Base-by-base conservation (phyloP, 2,113 vertebrate genomes). In the Chlamydotis undulata region DNA sequence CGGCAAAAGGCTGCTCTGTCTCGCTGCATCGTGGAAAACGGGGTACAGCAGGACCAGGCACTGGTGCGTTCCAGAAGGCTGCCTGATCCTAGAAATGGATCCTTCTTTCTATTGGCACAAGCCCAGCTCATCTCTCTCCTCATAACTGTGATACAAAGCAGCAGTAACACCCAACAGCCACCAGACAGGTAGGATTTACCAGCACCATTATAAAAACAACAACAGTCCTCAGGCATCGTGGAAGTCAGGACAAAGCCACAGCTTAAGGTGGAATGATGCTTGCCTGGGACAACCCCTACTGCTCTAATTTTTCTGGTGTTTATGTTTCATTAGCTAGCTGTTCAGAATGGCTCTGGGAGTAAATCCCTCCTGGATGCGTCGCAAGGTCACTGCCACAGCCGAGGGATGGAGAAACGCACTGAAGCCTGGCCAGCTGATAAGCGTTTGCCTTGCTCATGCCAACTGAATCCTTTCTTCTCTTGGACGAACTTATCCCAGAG, bases 311-410 rank as follows among this genome's bases (percentile, higher is more conserved):
- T 89, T 90, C 57, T 81, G 39, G 64, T 68, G 75, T 87, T 96
- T 90, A 35, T 67, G 81, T 93, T 94, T 94, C 93, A 70, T 91
- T 94, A 94, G 74, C 67, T 67, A 35, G 70, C 28, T 43, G 47
- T 65, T 93, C 67, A 61, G 69, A 90, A 65, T 16, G 55, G 55
- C 55, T 91, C 74, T 84, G 81, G 41, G 67, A 91, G 59, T 65
- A 85, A 95, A 92, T 56, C 47, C 81, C 87, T 85, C 31, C 89
- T 91, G 89, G 81, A 79, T 70, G 59, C 87, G 43, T 87, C 96
- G 87, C 94, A 95, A 94, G 91, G 91, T 96, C 83, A 89, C 14
- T 94, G 89, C 87, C 47, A 39, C 25, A 59, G 91, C 94, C 65
- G 83, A 45, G 92, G 79, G 89, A 90, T 2, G 4, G 50, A 87